Conservation (phyloP, 2,797 vertebrate species). For the Platalea minor region DNA sequence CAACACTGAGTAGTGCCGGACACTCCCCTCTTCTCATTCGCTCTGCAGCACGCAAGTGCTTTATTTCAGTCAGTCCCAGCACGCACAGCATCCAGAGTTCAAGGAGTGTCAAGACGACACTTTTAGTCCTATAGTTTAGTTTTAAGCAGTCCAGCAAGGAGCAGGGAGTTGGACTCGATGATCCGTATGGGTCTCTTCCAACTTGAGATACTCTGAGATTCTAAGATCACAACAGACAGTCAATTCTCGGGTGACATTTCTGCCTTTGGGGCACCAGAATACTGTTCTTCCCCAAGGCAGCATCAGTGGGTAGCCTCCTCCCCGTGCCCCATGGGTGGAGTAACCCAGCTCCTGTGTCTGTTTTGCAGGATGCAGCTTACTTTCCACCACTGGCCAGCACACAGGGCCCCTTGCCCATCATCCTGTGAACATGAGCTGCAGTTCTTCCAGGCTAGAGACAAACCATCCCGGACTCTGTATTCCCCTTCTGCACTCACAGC, state of each 20-base stretch:
- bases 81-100: neutral
- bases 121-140: neutral
- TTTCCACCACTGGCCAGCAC: neutral
- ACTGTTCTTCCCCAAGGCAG: neutral
- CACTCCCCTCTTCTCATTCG: neutral
- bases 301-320: neutral
- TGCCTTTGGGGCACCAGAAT: neutral
- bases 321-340: no score
- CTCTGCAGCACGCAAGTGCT: fast-evolving
- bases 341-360: neutral
- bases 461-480: neutral
- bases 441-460: neutral
- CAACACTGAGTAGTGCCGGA: neutral
- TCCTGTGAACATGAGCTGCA: neutral
- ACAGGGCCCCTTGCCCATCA: neutral
- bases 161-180: neutral
- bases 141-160: neutral
- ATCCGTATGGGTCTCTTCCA: neutral
- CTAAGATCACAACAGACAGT: neutral
- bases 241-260: neutral
- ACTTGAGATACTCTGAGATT: neutral
- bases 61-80: neutral
- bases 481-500: neutral
- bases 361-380: neutral
- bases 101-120: neutral